Evolutionary conservation across 2,797 vertebrate genomes (phyloP), one percentile per base, ranked within the genome.

Genomic region (Decapterus maruadsi): DNA sequence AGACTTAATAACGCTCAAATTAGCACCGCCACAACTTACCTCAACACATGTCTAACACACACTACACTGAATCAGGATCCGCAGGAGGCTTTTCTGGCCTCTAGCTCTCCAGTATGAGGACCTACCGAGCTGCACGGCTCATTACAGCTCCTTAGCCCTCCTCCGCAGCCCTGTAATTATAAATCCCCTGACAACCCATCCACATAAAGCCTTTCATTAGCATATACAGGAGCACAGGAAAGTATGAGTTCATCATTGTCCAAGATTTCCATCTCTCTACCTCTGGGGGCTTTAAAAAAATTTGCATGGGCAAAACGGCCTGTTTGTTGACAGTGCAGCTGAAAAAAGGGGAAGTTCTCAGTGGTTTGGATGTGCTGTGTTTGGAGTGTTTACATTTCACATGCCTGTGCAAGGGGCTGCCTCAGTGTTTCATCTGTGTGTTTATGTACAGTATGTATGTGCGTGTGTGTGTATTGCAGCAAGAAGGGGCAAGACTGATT

Each of bases 121-220:
- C 89, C 90, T 72, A 88, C 89, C 83, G 43, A 81, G 85, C 78
- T 88, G 81, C 61, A 82, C 6, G 83, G 85, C 82, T 89, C 85
- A 88, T 90, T 90, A 83, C 84, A 51, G 79, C 80, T 85, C 80
- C 77, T 78, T 78, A 80, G 69, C 68, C 77, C 83, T 84, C 69
- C 90, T 85, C 83, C 22, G 6, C 69, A 87, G 76, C 58, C 80
- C 85, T 87, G 84, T 87, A 90, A 91, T 91, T 89, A 88, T 83
- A 87, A 87, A 79, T 84, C 80, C 85, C 85, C 80, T 61, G 75
- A 90, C 81, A 82, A 84, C 75, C 80, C 78, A 59, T 84, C 66
- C 74, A 77, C 79, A 81, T 73, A 74, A 78, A 87, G 80, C 77
- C 81, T 84, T 76, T 91, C 84, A 91, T 93, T 90, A 89, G 81